Conservation (phyloP, 2,113 vertebrate species). For the Mellivora capensis region DNA sequence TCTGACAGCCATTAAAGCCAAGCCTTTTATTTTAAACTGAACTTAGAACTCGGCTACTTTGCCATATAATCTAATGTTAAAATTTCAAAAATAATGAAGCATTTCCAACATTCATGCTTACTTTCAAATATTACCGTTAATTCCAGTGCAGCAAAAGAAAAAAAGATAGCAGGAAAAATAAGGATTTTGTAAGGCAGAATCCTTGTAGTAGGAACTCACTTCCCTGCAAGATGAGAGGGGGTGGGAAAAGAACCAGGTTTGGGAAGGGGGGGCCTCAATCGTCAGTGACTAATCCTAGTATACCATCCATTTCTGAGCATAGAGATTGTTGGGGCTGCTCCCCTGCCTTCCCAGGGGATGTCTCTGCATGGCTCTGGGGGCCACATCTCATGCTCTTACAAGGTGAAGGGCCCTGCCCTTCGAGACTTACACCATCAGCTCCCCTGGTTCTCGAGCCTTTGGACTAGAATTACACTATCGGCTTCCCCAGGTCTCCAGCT, state of each 20-base stretch:
- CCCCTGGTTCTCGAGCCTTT: neutral
- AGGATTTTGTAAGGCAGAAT: neutral
- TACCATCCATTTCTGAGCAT: rapidly evolving
- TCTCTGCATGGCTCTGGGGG: neutral
- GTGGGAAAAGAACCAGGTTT: neutral
- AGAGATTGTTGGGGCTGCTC: neutral
- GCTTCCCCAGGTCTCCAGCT: neutral
- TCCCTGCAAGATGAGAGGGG: neutral
- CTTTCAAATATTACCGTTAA: neutral
- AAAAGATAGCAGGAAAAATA: neutral
- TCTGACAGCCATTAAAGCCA: neutral
- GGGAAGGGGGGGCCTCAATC: neutral
- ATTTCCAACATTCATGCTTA: neutral
- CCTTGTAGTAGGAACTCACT: neutral
- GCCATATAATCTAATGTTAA: neutral
- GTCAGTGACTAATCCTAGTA: neutral
- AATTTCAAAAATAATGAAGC: constrained; percentile 2
- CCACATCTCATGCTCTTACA: neutral
- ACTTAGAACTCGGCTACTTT: neutral
- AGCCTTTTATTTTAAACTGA: neutral
- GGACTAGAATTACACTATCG: neutral
- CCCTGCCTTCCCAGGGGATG: no score
- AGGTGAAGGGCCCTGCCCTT: neutral
- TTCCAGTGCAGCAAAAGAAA: neutral
- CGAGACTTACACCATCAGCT: neutral